Evolutionary conservation across 1,140 invertebrate genomes (phyloP), one percentile per base, ranked within the genome.

Genomic region (Phymorhynchus buccinoides): DNA sequence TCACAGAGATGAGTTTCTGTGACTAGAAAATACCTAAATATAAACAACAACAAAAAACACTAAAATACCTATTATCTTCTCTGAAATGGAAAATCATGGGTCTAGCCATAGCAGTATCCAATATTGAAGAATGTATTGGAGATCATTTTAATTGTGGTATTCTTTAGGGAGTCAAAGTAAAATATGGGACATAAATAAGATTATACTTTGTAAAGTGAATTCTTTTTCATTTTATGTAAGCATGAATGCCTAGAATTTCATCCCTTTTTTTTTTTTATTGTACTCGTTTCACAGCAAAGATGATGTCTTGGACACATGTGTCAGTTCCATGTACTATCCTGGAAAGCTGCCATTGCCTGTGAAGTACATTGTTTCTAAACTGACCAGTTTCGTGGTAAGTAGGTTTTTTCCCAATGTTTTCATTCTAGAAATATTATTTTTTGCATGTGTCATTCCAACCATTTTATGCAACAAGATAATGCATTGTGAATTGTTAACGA

Each of bases 281-380:
- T 30, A 7, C 35, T 42, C 62, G n/a, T 32, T 41, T 85, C 71
- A 42, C 84, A 85, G 84, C 16, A 75, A 85, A 42, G 35, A 81
- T 22, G 84, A 85, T 39, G 62, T 52, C n/a, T 22, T 85, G 22
- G 84, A 85, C 42, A 66, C 9, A 22, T 37, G 37, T 56, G 35
- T 71, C 1, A 30, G 2, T 27, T 39, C 71, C 18, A 12, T 32
- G 22, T 81, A 85, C 42, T 81, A 85, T 48, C 32, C 32, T 0
- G 42, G 68, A 32, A 85, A 81, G 35, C 42, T 81, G 2, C 78
- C 84, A 1, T 30, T 22, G n/a, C n/a, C 37, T 1, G 12, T 85
- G 4, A 71, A 30, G 32, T 41, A 48, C 39, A 16, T 75, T 7
- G 4, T 85, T 18, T 41, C 56, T n/a, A 52, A 48, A 39, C 68